Conservation (phyloP, 2,113 vertebrate genomes). For the Dascyllus trimaculatus region DNA sequence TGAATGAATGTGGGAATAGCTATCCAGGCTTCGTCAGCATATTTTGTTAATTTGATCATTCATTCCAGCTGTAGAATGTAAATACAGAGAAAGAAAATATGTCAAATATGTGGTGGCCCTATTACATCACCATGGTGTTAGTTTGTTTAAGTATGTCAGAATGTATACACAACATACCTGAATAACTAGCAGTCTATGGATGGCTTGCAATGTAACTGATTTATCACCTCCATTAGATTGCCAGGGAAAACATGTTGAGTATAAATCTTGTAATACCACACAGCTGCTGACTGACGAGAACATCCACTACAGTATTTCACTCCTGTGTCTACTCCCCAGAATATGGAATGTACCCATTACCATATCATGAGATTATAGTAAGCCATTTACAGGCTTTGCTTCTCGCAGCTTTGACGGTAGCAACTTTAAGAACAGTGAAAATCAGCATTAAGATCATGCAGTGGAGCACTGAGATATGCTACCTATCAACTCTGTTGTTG, state of each 20-base stretch:
- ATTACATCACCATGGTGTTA: not conserved
- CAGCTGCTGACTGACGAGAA: slow-evolving; percentile 22
- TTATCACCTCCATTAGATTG: slow-evolving; percentile 5
- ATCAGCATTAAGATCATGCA: slow-evolving; percentile 54
- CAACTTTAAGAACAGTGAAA: slow-evolving; percentile 37
- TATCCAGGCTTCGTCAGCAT: not conserved
- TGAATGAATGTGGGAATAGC: not conserved
- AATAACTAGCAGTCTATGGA: not conserved
- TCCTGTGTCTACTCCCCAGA: slow-evolving; percentile 6
- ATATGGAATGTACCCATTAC: slow-evolving; percentile 55
- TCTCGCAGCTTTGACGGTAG: slow-evolving; percentile 27
- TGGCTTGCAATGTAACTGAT: slow-evolving; percentile 8
- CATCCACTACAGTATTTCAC: slow-evolving; percentile 11
- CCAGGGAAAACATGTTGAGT: not conserved
- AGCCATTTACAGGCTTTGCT: slow-evolving; percentile 54
- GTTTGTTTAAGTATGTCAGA: not conserved
- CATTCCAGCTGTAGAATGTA: not conserved
- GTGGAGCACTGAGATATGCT: slow-evolving; percentile 21
- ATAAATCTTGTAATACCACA: slow-evolving; percentile 29
- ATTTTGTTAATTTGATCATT: not conserved
- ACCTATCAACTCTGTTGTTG: slow-evolving; percentile 9
- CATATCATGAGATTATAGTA: slow-evolving; percentile 67
- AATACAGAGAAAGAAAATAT: not conserved
- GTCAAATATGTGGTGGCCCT: not conserved
- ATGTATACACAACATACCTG: not conserved